Evolutionary conservation across 2,888 invertebrate species (phyloP), one percentile per base, ranked within the genome.

Genomic region (Mellilla xanthometata): DNA sequence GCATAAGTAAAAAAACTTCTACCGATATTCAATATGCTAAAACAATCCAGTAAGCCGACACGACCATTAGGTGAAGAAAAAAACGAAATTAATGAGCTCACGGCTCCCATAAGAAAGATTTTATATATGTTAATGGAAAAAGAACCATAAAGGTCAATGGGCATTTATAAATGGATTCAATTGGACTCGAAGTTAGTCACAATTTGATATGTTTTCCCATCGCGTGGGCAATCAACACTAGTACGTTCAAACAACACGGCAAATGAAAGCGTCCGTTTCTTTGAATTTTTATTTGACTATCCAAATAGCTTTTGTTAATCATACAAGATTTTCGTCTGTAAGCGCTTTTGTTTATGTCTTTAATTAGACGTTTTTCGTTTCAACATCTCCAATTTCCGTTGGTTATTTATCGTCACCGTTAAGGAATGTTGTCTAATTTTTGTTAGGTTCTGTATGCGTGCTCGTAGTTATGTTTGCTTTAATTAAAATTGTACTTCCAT

Each of bases 401-500:
- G 22, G 48, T 55, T 58, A 52, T 55, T 54, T 58, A 55, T 55
- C 52, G 48, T 55, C 53, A 48, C 39, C 39, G 47, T 64, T 65
- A 65, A 60, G 58, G 62, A 68, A 63, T 61, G 60, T 56, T 59
- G 49, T 51, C 58, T 65, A 62, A 68, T 72, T 72, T 68, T 64
- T 65, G 64, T 73, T 66, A 59, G 38, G 42, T 49, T 36, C n/a
- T 32, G 30, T 28, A 51, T 53, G 45, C 57, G 67, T 67, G 58
- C 49, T 48, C 57, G 42, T 58, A 49, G 58, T 49, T 61, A 64
- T 74, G 72, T 80, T 78, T 70, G 70, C 62, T 72, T 76, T 74
- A 74, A 76, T 80, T 77, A 78, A 76, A 74, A 72, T 67, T 69
- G 63, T 72, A 58, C 64, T 72, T 57, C 56, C 63, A 54, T 65